A percentile compares a stretch with the other conserved stretches of the same genome.
phyloP scores from a whole-genome alignment of 2,888 invertebrate species.

The Drosophila prolongata region DNA sequence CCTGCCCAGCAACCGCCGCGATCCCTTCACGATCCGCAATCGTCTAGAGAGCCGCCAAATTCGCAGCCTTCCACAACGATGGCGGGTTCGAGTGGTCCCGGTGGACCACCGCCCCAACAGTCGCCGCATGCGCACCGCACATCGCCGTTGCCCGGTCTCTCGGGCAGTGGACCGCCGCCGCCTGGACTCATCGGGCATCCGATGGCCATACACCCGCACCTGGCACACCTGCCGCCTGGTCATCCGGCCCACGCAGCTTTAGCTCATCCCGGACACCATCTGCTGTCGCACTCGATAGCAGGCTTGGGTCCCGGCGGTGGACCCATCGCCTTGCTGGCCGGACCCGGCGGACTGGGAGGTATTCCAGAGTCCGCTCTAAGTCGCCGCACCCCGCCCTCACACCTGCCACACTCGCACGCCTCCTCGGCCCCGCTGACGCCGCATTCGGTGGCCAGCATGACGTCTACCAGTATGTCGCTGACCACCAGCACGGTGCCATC shows the following conservation, averaged over 20 bases:
- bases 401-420: slow-evolving; percentile 80
- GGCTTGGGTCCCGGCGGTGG: slow-evolving; percentile 80
- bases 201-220: slow-evolving; percentile 83
- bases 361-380: slow-evolving; percentile 82
- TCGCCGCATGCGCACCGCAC: slow-evolving; percentile 81
- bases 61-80: slow-evolving; percentile 73
- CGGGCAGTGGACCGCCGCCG: slow-evolving; percentile 73
- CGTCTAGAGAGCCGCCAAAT: slow-evolving; percentile 67
- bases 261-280: slow-evolving; percentile 83
- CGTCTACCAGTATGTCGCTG: slow-evolving; percentile 67
- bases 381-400: slow-evolving; percentile 83
- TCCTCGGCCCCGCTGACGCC: slow-evolving; percentile 74
- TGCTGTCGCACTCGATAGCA: slow-evolving; percentile 82
- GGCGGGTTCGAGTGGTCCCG: slow-evolving; percentile 45
- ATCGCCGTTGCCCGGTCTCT: slow-evolving; percentile 82
- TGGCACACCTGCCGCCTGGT: slow-evolving; percentile 81
- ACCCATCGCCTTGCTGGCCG: slow-evolving; percentile 80
- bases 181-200: slow-evolving; percentile 83
- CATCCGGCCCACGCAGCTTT: slow-evolving; percentile 81
- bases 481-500: slow-evolving; percentile 83
- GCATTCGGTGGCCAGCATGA: slow-evolving; percentile 71
- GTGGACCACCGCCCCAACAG: slow-evolving; percentile 50
- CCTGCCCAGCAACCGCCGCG: slow-evolving; percentile 79
- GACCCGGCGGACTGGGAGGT: slow-evolving; percentile 81
- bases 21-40: slow-evolving; percentile 70